Conservation (phyloP, 1,140 invertebrate species). For the Drosophila repletoides region DNA sequence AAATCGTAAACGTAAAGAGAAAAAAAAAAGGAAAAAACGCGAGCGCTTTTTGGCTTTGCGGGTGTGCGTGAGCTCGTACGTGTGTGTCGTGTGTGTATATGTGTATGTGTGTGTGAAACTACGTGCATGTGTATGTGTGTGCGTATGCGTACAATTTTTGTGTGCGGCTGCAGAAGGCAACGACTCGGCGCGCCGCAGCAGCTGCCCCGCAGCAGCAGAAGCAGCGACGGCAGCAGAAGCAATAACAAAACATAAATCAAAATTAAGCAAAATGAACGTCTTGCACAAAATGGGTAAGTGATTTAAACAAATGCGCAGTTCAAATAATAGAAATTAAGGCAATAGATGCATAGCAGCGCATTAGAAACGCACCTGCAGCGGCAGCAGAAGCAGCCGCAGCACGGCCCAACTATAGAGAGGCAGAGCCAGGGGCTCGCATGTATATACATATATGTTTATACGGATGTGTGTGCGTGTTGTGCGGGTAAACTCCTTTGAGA, state of each 20-base stretch:
- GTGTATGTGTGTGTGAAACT: slow-evolving; percentile 30
- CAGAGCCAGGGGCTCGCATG: too few relatives aligned
- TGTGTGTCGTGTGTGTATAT: slow-evolving; percentile 6
- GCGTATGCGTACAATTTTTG: slow-evolving; percentile 41
- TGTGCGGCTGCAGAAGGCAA: slow-evolving; percentile 52
- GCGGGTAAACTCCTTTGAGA: slow-evolving; percentile 4
- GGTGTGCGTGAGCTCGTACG: slow-evolving; percentile 36
- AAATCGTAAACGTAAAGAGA: slow-evolving; percentile 5
- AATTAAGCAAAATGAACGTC: slow-evolving; percentile 53
- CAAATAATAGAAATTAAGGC: background rate
- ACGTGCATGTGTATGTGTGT: slow-evolving; percentile 32
- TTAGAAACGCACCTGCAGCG: slow-evolving; percentile 28
- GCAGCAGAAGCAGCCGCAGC: slow-evolving; percentile 3
- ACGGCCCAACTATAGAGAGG: too few relatives aligned
- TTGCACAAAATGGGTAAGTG: slow-evolving; percentile 68
- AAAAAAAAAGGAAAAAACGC: too few relatives aligned
- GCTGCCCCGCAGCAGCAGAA: slow-evolving; percentile 27
- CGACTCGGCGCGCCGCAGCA: slow-evolving; percentile 34
- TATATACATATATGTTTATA: slow-evolving; percentile 1
- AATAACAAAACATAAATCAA: slow-evolving; percentile 21
- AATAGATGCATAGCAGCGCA: slow-evolving; percentile 2
- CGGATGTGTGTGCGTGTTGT: background rate
- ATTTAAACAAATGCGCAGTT: slow-evolving; percentile 3
- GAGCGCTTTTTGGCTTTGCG: slow-evolving; percentile 40
- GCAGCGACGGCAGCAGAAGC: slow-evolving; percentile 8